phyloP scores from a whole-genome alignment of 2,113 vertebrate genomes.

The Boulengeromyrus knoepffleri region DNA sequence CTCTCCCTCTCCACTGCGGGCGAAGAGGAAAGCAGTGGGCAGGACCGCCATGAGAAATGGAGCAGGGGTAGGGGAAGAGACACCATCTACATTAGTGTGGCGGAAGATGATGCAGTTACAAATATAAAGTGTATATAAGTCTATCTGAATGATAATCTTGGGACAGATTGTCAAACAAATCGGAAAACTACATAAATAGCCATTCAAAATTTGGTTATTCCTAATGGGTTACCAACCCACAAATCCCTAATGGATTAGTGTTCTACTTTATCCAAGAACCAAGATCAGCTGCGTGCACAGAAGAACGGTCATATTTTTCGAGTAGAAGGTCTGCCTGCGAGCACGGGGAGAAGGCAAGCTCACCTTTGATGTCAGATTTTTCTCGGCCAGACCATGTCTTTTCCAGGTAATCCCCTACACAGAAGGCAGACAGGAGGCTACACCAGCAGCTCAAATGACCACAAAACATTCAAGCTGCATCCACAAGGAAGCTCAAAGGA shows the following conservation, averaged over 20 bases:
- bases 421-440: background rate
- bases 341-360: too few relatives aligned
- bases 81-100: background rate
- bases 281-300: background rate
- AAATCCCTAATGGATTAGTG: background rate
- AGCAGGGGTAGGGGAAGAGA: background rate
- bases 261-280: background rate
- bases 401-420: slow-evolving; percentile 45
- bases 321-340: background rate
- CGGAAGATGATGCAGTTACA: background rate
- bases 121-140: background rate
- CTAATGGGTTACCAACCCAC: background rate
- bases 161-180: background rate
- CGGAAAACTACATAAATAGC: background rate
- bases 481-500: background rate
- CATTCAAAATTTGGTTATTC: background rate
- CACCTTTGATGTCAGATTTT: slow-evolving; percentile 50
- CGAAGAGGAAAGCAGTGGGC: slow-evolving; percentile 18
- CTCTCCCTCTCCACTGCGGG: slow-evolving; percentile 79
- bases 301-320: background rate
- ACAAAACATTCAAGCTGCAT: background rate
- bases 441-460: background rate
- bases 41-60: background rate
- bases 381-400: slow-evolving; percentile 47
- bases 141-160: background rate